Evolutionary conservation across 2,797 vertebrate species (phyloP), one percentile per base, ranked within the genome.

Genomic region (Argyrosomus regius): DNA sequence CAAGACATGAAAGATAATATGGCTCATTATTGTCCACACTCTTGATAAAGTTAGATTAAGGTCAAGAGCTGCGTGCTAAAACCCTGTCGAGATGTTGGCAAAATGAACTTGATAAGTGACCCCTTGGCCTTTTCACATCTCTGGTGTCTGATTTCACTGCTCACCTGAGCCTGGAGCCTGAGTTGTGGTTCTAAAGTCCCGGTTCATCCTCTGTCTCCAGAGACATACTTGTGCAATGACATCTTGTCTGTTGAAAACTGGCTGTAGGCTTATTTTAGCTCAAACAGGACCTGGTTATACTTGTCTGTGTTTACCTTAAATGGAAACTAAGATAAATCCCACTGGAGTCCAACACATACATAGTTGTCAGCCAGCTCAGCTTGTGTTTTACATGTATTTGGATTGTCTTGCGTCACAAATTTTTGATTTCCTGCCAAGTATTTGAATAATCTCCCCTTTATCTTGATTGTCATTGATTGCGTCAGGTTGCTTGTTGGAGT

Each of bases 141-240:
- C 74, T 39, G 62, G 87, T 87, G 86, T 90, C 82, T 56, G 61
- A 81, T 92, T 91, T 85, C 81, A 63, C 5, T 10, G 1, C 86
- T 90, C 82, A 93, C 92, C 90, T 92, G 90, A 87, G 84, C 74
- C 83, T 6, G 60, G 78, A 81, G 58, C 66, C 60, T 26, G 64
- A 85, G 78, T 77, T 67, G 74, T 48, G 77, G 49, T 79, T 86
- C 74, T 73, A 64, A 28, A 90, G 68, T 81, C 83, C 52, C 58
- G 78, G 68, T 81, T 84, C 75, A 68, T 86, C 79, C 64, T 85
- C 75, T 46, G 79, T 80, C 92, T 89, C 90, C 80, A 77, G 78
- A 90, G 89, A 86, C 90, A 91, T 90, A 83, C 84, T 88, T 90
- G 70, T 83, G 77, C 66, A 65, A 46, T 92, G 92, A 94, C 88